Conservation (phyloP, 2,113 vertebrate species). For the Carassius auratus region DNA sequence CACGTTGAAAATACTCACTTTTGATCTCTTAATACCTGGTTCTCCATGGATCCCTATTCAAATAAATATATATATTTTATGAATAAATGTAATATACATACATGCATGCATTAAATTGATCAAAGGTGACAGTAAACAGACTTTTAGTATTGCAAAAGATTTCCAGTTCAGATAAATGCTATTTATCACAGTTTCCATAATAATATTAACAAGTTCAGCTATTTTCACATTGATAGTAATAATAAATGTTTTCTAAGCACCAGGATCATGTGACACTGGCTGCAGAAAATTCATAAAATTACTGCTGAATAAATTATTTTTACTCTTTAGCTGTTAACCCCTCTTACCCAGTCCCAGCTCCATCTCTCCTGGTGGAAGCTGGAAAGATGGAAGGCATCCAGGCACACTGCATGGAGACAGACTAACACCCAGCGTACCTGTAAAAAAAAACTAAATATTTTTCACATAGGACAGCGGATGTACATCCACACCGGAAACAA, state of each 20-base stretch:
- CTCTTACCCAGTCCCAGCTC: slow-evolving; percentile 90
- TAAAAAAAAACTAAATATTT: too few relatives aligned
- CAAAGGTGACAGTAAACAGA: not conserved
- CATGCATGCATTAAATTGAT: not conserved
- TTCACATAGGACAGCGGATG: not conserved
- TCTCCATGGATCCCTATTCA: slow-evolving; percentile 93
- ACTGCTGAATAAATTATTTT: not conserved
- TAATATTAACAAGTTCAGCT: too few relatives aligned
- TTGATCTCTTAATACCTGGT: slow-evolving; percentile 86
- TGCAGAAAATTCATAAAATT: too few relatives aligned
- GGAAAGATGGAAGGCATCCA: slow-evolving; percentile 85
- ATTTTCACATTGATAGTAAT: too few relatives aligned
- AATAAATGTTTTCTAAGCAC: not conserved
- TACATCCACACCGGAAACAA: not conserved
- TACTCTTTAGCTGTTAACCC: not conserved
- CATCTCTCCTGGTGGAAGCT: slow-evolving; percentile 83
- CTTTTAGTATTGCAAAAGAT: not conserved
- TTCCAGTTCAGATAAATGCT: not conserved
- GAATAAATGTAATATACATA: not conserved
- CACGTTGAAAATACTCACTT: slow-evolving; percentile 73
- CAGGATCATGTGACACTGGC: not conserved
- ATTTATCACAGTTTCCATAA: not conserved
- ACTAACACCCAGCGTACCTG: slow-evolving; percentile 91
- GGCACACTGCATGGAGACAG: slow-evolving; percentile 92
- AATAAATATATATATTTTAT: slow-evolving; percentile 5